Conservation (phyloP, 2,113 vertebrate genomes). For the Odontesthes bonariensis region DNA sequence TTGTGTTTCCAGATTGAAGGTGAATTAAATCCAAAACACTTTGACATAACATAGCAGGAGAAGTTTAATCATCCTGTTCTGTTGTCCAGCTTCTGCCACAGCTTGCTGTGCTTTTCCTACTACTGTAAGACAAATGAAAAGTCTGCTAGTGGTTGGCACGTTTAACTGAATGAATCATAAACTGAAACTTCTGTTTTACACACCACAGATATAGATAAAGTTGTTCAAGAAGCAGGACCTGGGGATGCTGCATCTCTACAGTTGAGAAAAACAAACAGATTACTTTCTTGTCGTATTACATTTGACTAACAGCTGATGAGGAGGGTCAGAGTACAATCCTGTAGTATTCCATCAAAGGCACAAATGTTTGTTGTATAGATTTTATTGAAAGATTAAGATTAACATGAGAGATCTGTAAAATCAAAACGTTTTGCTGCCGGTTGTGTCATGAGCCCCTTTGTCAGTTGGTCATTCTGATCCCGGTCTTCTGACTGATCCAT, state of each 20-base stretch:
- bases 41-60: too few species aligned
- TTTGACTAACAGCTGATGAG: too few species aligned
- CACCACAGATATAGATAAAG: neutral
- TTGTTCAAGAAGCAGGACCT: neutral
- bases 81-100: too few species aligned
- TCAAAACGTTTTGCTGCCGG: neutral
- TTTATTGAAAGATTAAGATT: conserved; percentile 31
- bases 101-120: too few species aligned
- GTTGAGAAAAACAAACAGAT: neutral
- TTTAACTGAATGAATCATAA: neutral
- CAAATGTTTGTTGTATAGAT: neutral
- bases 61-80: too few species aligned
- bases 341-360: too few species aligned
- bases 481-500: conserved; percentile 87
- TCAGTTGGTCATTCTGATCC: conserved; percentile 33
- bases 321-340: too few species aligned
- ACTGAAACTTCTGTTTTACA: too few species aligned
- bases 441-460: neutral
- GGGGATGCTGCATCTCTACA: neutral
- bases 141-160: neutral
- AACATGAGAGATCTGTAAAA: neutral
- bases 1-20: too few species aligned
- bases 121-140: too few species aligned
- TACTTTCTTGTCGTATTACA: too few species aligned
- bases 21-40: too few species aligned